Evolutionary conservation across 2,797 vertebrate species (phyloP).

Genomic region (Streptopelia turtur): DNA sequence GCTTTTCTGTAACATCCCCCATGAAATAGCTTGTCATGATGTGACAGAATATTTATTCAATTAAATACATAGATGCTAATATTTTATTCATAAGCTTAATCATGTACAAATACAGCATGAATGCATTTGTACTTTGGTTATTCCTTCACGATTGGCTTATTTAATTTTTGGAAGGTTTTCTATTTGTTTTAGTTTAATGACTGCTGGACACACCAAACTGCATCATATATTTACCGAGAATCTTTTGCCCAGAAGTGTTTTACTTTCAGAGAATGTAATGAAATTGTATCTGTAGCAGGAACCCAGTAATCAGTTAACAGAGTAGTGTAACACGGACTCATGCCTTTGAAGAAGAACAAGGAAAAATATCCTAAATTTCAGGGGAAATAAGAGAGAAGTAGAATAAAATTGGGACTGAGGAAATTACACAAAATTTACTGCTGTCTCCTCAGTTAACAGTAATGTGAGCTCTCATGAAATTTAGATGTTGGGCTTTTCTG

Average conservation of each 20-base stretch:
- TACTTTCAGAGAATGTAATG: neutral
- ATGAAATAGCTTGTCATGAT: neutral
- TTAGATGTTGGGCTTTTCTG: neutral
- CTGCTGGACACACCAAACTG: conserved; percentile 30
- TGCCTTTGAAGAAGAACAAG: conserved; percentile 12
- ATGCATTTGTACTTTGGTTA: neutral
- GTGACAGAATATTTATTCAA: conserved; percentile 39
- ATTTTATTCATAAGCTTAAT: conserved; percentile 49
- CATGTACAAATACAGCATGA: conserved; percentile 2
- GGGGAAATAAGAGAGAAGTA: neutral
- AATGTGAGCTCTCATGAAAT: neutral
- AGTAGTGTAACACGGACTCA: neutral
- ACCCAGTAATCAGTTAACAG: neutral
- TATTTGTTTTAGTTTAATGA: conserved; percentile 35
- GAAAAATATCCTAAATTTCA: neutral
- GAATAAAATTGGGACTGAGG: neutral
- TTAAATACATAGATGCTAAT: conserved; percentile 32
- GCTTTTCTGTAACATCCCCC: neutral
- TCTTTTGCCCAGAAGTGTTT: conserved; percentile 28
- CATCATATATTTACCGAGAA: neutral
- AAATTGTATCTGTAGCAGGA: neutral
- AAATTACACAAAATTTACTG: neutral
- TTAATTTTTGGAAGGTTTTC: conserved; percentile 16
- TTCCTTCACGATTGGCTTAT: conserved; percentile 22
- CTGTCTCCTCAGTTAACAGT: neutral